Percentiles rank a stretch among this genome's conserved stretches.
These are phyloP conservation scores for Danio rerio DNA, from an alignment of 2,113 vertebrate species.

Conservation along the genomic window GRCz12tu NC_133186.1:45553001-45553500, in stretches of 20 bases:
- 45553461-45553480: not conserved
- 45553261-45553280: not conserved
- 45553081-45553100: too few relatives aligned
- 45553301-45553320: too few relatives aligned
- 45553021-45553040: too few relatives aligned
- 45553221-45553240: not conserved
- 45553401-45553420: constrained; percentile 18
- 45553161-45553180: not conserved
- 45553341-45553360: not conserved
- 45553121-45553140: not conserved
- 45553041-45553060: too few relatives aligned
- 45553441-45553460: not conserved
- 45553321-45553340: not conserved
- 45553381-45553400: constrained; percentile 39
- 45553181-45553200: not conserved
- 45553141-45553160: not conserved
- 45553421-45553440: constrained; percentile 29
- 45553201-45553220: not conserved
- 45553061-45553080: too few relatives aligned
- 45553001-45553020: too few relatives aligned
- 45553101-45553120: too few relatives aligned
- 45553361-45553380: not conserved
- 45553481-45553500: not conserved
- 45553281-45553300: not conserved
- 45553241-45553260: not conserved